Base-by-base conservation (phyloP, 1,140 invertebrate genomes). In the Philaenus spumarius region DNA sequence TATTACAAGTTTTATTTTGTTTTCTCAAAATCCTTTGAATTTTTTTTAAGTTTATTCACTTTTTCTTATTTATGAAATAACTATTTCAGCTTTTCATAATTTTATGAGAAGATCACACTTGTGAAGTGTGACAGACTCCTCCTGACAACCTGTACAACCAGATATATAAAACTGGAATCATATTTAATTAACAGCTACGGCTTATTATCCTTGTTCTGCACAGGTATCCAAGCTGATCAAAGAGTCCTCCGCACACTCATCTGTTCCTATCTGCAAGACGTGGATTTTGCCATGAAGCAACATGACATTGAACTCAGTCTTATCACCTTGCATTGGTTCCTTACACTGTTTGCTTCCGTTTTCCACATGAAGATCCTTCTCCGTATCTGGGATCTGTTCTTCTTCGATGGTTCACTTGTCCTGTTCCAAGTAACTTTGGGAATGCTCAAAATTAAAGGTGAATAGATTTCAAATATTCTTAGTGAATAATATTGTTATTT, bases 351-450 rank as follows among this genome's bases (percentile, higher is more conserved):
- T 77, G 92, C 95, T 2, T 97, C 94, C 69, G 93, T 98, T 58
- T 90, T 98, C n/a, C 92, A 97, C 67, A 95, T 96, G 82, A 95
- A 93, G 75, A 90, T 97, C 59, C 78, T 99, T 39, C 76, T 99
- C 2, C 79, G 93, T 58, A 86, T 99, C 61, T 99, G 97, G 97
- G 97, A 99, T 75, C 77, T 97, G 57, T 93, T 99, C 72, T 97
- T 98, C 71, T 84, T 89, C 64, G 88, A 98, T 73, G 97, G 97
- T 39, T 95, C 93, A 11, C 84, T 95, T 60, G 86, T 97, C 45
- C 77, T 99, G n/a, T 98, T 99, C 73, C 92, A 98, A 80, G 82
- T 97, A 7, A 95, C 92, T 1, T 77, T 98, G 58, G 93, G 91
- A 56, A 95, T 97, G 90, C 75, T 98, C 6, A 95, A 95, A 77